Evolutionary conservation across 2,888 invertebrate genomes (phyloP).

Genomic region (Habrosyne pyritoides): DNA sequence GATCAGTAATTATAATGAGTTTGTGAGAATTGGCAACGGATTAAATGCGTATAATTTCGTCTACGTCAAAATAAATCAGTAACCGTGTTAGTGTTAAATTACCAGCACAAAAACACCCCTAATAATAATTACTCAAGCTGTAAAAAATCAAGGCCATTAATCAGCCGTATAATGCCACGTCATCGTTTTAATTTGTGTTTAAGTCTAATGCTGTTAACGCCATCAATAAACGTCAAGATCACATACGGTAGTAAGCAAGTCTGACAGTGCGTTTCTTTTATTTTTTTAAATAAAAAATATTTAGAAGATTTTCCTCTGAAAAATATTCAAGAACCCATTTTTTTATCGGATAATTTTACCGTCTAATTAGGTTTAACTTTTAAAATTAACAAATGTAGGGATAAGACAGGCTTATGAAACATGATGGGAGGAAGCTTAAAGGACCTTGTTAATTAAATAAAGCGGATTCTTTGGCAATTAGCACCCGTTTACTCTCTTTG

Average conservation of each 20-base stretch:
- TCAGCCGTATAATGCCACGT: slow-evolving; percentile 8
- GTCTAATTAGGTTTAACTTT: slow-evolving; percentile 21
- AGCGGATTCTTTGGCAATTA: slow-evolving; percentile 46
- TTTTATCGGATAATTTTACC: neutral
- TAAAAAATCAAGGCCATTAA: slow-evolving; percentile 6
- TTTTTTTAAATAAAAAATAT: no score
- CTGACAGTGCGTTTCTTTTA: no score
- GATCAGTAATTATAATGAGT: no score
- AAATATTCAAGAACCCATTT: neutral
- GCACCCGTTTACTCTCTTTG: slow-evolving; percentile 40
- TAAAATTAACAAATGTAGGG: slow-evolving; percentile 28
- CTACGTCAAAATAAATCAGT: neutral
- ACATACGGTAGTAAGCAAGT: neutral
- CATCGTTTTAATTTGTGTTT: slow-evolving; percentile 15
- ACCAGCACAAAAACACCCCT: no score
- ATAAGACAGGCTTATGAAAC: slow-evolving; percentile 29
- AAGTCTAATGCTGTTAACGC: slow-evolving; percentile 10
- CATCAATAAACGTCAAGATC: slow-evolving; percentile 20
- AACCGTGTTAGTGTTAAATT: no score
- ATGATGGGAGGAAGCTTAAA: slow-evolving; percentile 18
- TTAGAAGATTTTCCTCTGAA: neutral
- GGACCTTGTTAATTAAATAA: slow-evolving; percentile 50
- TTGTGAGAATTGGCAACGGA: no score
- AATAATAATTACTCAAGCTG: neutral
- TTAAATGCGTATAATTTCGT: no score